Evolutionary conservation across 2,113 vertebrate species (phyloP).

Genomic region (Nannospalax galili): DNA sequence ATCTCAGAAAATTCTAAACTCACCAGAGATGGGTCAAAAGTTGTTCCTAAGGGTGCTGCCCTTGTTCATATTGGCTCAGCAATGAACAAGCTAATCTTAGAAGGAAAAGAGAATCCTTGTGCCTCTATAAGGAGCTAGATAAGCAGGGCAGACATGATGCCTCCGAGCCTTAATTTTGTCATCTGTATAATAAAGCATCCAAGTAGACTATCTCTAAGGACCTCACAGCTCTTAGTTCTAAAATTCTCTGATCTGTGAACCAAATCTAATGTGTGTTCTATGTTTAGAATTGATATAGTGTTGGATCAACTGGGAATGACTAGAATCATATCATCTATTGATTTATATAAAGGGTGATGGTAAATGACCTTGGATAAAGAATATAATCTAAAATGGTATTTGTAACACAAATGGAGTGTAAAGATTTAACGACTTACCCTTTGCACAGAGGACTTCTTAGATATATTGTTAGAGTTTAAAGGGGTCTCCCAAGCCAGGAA

Average conservation of each 20-base stretch:
- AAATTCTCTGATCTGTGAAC: slow-evolving; percentile 72
- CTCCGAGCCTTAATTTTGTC: slow-evolving; percentile 35
- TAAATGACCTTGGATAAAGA: slow-evolving; percentile 78
- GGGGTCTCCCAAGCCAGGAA: slow-evolving; percentile 14
- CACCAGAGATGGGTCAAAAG: not conserved
- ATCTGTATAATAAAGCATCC: slow-evolving; percentile 41
- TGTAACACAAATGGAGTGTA: slow-evolving; percentile 75
- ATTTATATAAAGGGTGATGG: slow-evolving; percentile 74
- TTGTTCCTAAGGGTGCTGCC: not conserved
- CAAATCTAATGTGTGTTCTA: slow-evolving; percentile 72
- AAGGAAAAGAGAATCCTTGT: not conserved
- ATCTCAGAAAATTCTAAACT: not conserved
- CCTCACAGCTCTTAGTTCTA: slow-evolving; percentile 32
- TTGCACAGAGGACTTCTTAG: slow-evolving; percentile 57
- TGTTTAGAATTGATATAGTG: slow-evolving; percentile 74
- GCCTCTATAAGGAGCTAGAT: not conserved
- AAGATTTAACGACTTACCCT: slow-evolving; percentile 72
- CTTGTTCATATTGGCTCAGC: not conserved
- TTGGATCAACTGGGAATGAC: slow-evolving; percentile 64
- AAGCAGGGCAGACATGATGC: not conserved
- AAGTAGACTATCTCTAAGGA: slow-evolving; percentile 52
- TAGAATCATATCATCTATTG: slow-evolving; percentile 64
- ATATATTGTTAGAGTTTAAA: slow-evolving; percentile 50
- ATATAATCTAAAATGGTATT: slow-evolving; percentile 73
- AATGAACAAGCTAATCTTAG: not conserved